phyloP scores from a whole-genome alignment of 2,797 vertebrate species.

The Hyperoplus immaculatus region DNA sequence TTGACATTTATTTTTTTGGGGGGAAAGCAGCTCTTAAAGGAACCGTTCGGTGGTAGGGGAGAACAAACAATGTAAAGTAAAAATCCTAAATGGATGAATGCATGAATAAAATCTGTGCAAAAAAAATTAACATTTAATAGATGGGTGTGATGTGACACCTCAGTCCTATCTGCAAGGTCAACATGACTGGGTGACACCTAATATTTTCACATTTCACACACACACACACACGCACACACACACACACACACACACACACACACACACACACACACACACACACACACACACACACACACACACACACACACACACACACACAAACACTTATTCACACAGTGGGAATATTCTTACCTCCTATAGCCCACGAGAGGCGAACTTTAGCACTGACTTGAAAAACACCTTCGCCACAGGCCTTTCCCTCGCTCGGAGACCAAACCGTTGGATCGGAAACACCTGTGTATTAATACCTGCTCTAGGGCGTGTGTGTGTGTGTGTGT shows the following conservation, averaged over 20 bases:
- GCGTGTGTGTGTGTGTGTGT: too few species aligned
- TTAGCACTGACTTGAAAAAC: constrained; percentile 52
- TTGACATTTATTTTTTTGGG: constrained; percentile 14
- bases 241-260: constrained; percentile 22
- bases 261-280: constrained; percentile 23
- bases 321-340: constrained; percentile 25
- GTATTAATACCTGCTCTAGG: constrained; percentile 68
- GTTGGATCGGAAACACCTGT: constrained; percentile 78
- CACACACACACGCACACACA: constrained; percentile 23
- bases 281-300: constrained; percentile 18
- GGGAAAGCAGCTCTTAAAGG: constrained; percentile 18
- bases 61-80: not conserved
- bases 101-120: not conserved
- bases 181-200: not conserved
- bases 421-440: constrained; percentile 41
- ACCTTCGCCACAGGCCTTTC: constrained; percentile 52
- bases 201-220: constrained; percentile 37
- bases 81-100: not conserved
- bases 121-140: not conserved
- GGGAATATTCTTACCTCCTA: constrained; percentile 38
- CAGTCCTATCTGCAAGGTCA: not conserved
- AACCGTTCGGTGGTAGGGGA: not conserved
- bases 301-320: constrained; percentile 21
- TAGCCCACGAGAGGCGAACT: constrained; percentile 44
- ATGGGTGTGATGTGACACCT: not conserved